Evolutionary conservation across 2,888 invertebrate genomes (phyloP), one percentile per base, ranked within the genome.

Genomic region (Pelosia muscerda): DNA sequence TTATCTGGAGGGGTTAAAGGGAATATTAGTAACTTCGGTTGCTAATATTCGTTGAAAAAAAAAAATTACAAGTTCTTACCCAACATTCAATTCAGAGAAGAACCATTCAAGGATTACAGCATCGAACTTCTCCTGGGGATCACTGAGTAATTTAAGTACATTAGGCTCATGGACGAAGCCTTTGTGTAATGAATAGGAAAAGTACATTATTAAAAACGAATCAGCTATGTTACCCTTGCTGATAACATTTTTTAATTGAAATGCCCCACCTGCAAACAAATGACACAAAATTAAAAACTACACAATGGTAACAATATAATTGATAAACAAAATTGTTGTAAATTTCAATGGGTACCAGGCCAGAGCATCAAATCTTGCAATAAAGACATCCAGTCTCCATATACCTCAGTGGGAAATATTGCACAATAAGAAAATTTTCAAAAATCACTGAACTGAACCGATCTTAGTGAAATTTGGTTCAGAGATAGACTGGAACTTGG

Each of bases 81-180:
- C 86, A 69, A 78, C 71, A 67, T 75, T 63, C 0, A 77, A 26
- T 75, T 86, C 87, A 15, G 83, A 83, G 65, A 89, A 91, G 69
- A 92, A 88, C 91, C 91, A 92, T 62, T 91, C 92, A 4, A 87
- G 34, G 4, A 92, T 76, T 3, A 88, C 90, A 5, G 84, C 84
- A 63, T 91, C 91, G 60, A 90, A 91, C 57, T 84, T 84, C 69
- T 90, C 84, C 2, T 81, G 84, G 0, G 88, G 87, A 63, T 92
- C 85, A 60, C 77, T 85, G 0, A 92, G 72, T 2, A 90, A 76
- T 11, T 85, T 69, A 0, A 76, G 56, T 0, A 91, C 75, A 2
- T 58, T 69, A 15, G 85, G 81, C 4, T 86, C 81, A 11, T 84
- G 76, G 3, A 90, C 42, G 0, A 88, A 74, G 6, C 62, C 58